Base-by-base conservation (phyloP, 2,888 invertebrate species). In the Apotomis capreana region DNA sequence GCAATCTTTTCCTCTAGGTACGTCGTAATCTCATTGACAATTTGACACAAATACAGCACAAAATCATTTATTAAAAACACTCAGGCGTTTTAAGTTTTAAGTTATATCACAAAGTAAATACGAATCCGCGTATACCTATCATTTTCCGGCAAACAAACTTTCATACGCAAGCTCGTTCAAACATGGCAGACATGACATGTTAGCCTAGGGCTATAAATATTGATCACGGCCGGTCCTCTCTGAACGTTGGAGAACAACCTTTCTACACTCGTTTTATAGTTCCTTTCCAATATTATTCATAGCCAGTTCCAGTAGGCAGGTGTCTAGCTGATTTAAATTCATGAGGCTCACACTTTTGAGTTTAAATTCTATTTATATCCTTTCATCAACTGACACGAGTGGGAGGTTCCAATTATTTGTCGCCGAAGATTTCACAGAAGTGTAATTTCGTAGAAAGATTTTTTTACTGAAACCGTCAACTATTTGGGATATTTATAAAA, bases 271-370 rank as follows among this genome's bases (percentile, higher is more conserved):
- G n/a, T 40, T n/a, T 44, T 63, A 63, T 40, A 58, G 69, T 52
- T 70, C 26, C 4, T 8, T 69, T 49, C 63, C 49, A n/a, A 49
- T 15, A 51, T 9, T 37, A 51, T 9, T 49, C 9, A 49, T 54
- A 62, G 59, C 5, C 4, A 51, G 37, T 10, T 6, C 3, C 68
- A 55, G 13, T 59, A 67, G 67, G 37, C 67, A 59, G 58, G 36
- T 58, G 13, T 57, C 44, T 63, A 63, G 57, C 59, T 54, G 64
- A 59, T 70, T 65, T 70, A 60, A 54, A 70, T 70, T 70, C 64
- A 70, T 54, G 70, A 65, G 64, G 44, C 64, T 51, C 37, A 63
- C 12, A 54, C 54, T 65, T 70, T 70, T 64, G 70, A 59, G 64
- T 65, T 70, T 70, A 44, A 60, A 65, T 70, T 70, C 37, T 58